phyloP scores from a whole-genome alignment of 2,888 invertebrate species.

The Smittia aterrima region DNA sequence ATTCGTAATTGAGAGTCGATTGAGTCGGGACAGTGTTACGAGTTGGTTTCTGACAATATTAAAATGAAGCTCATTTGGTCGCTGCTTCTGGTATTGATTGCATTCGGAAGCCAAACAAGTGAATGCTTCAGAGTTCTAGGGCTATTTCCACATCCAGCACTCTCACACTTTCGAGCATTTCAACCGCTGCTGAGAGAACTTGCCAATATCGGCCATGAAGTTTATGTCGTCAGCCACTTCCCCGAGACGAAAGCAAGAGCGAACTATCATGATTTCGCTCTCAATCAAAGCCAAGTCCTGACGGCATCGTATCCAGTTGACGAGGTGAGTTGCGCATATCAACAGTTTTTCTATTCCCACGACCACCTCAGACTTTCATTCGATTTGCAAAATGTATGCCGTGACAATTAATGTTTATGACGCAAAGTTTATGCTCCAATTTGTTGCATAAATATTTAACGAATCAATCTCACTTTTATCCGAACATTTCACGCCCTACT shows the following conservation, averaged over 20 bases:
- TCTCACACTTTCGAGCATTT: slow-evolving; percentile 69
- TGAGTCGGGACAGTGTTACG: too few species aligned
- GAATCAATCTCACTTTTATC: slow-evolving; percentile 12
- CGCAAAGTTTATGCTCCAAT: neutral
- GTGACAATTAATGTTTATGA: slow-evolving; percentile 9
- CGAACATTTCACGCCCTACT: neutral
- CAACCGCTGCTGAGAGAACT: slow-evolving; percentile 61
- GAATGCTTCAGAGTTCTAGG: slow-evolving; percentile 56
- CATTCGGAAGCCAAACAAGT: slow-evolving; percentile 4
- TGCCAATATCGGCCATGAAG: slow-evolving; percentile 62
- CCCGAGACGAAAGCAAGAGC: slow-evolving; percentile 55
- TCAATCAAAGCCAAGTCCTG: slow-evolving; percentile 7
- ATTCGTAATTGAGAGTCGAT: too few species aligned
- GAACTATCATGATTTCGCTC: slow-evolving; percentile 61
- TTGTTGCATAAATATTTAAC: slow-evolving; percentile 25
- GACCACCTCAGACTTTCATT: neutral
- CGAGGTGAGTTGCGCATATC: neutral
- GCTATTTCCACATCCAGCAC: slow-evolving; percentile 65
- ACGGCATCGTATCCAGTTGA: neutral
- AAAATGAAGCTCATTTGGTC: neutral
- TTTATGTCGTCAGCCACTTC: slow-evolving; percentile 67
- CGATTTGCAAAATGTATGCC: neutral
- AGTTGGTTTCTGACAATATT: neutral
- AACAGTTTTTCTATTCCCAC: neutral
- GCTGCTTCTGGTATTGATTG: neutral